Evolutionary conservation across 1,140 invertebrate species (phyloP).

Genomic region (Drosophila guanche): DNA sequence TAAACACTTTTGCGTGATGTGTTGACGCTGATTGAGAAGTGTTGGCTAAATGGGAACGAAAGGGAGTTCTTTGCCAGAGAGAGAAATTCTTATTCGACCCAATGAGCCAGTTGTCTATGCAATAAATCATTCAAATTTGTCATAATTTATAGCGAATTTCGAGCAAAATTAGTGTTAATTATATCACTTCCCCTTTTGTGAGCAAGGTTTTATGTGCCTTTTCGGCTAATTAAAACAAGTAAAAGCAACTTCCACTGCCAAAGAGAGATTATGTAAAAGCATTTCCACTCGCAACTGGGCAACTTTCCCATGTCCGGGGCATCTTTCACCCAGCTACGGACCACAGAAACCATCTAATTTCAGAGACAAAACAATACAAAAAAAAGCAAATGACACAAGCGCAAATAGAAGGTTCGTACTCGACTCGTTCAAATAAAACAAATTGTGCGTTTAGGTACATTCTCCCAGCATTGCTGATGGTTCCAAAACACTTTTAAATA

Average conservation of each 20-base stretch:
- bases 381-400: slow-evolving; percentile 64
- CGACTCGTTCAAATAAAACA: slow-evolving; percentile 10
- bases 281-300: slow-evolving; percentile 40
- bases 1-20: slow-evolving; percentile 62
- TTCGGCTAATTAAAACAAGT: slow-evolving; percentile 52
- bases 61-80: slow-evolving; percentile 9
- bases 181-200: slow-evolving; percentile 38
- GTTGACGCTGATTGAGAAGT: slow-evolving; percentile 30
- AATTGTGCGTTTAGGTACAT: background rate
- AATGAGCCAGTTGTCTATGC: slow-evolving; percentile 10
- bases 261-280: slow-evolving; percentile 33
- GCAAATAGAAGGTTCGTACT: slow-evolving; percentile 19
- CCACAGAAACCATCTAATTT: slow-evolving; percentile 42
- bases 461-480: slow-evolving; percentile 18
- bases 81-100: slow-evolving; percentile 6
- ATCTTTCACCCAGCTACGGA: slow-evolving; percentile 45
- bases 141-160: slow-evolving; percentile 32
- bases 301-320: slow-evolving; percentile 48
- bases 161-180: slow-evolving; percentile 28
- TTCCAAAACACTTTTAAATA: slow-evolving; percentile 71
- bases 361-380: slow-evolving; percentile 11
- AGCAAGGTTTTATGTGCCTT: slow-evolving; percentile 38
- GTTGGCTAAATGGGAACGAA: slow-evolving; percentile 3
- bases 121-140: slow-evolving; percentile 32
- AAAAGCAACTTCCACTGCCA: slow-evolving; percentile 36